Base-by-base conservation (phyloP, 1,140 invertebrate genomes). In the Macrosteles quadrilineatus region DNA sequence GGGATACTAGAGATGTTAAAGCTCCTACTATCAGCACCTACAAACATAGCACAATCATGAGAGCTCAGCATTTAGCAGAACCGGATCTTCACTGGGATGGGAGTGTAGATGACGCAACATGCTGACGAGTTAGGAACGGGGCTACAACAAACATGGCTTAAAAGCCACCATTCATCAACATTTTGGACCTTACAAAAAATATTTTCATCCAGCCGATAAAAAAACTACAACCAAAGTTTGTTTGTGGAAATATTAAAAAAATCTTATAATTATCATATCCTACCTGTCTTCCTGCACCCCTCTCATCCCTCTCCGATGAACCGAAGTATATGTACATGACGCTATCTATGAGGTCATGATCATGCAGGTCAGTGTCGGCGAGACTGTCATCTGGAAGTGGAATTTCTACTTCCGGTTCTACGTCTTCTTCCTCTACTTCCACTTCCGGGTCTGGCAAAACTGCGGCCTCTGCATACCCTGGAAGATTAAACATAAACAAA, bases 241-340 rank as follows among this genome's bases (percentile, higher is more conserved):
- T n/a, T n/a, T n/a, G n/a, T n/a, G n/a, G n/a, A n/a, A n/a, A n/a
- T n/a, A n/a, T n/a, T n/a, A n/a, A n/a, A n/a, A n/a, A n/a, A n/a
- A n/a, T n/a, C n/a, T n/a, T n/a, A n/a, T n/a, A n/a, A n/a, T n/a
- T n/a, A n/a, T n/a, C n/a, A n/a, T n/a, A n/a, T 25, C 36, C 78
- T 45, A 81, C 79, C 72, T 79, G 77, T 67, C 78, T 73, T 27
- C 80, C 79, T 50, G 80, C 77, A 29, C 76, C 77, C 11, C 70
- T 71, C 72, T 74, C 76, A 57, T 78, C 76, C 12, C 67, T 45
- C 40, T 78, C 75, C 19, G 80, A 77, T 40, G 83, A 83, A 45
- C 84, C 84, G 76, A 84, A 86, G 74, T 86, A 85, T 23, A 86
- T 83, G 70, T 85, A 86, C 83, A 85, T 85, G 62, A 86, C 80